Evolutionary conservation across 2,113 vertebrate species (phyloP).

Genomic region (Bombycilla garrulus): DNA sequence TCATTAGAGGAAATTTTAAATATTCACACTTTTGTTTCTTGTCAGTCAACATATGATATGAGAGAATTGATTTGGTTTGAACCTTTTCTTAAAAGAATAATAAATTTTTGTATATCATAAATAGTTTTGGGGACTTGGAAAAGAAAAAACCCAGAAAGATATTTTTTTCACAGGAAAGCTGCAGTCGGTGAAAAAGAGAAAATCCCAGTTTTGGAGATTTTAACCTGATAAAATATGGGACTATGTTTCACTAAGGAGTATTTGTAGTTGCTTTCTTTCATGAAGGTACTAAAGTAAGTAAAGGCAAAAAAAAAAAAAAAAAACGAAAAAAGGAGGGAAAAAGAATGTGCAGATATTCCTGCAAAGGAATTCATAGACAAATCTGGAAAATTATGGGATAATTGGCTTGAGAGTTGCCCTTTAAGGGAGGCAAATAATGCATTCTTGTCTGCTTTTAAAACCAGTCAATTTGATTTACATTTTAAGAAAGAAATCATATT

Average conservation of each 20-base stretch:
- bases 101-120: not conserved
- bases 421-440: not conserved
- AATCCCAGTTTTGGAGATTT: not conserved
- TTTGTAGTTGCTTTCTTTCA: not conserved
- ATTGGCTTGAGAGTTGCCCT: not conserved
- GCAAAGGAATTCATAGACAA: not conserved
- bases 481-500: not conserved
- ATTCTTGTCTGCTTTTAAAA: not conserved
- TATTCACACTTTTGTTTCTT: not conserved
- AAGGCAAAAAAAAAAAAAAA: not conserved
- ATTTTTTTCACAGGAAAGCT: not conserved
- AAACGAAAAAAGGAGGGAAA: accelerated
- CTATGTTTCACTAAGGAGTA: not conserved
- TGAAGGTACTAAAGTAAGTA: not conserved
- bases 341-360: not conserved
- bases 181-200: not conserved
- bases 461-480: not conserved
- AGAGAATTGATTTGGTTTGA: not conserved
- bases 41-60: not conserved
- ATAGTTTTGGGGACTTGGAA: accelerated
- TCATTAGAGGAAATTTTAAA: not conserved
- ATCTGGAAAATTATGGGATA: not conserved
- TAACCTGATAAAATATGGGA: not conserved
- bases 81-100: not conserved
- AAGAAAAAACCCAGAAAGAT: not conserved